Base-by-base conservation (phyloP, 2,797 vertebrate genomes). In the Buceros bicornis region DNA sequence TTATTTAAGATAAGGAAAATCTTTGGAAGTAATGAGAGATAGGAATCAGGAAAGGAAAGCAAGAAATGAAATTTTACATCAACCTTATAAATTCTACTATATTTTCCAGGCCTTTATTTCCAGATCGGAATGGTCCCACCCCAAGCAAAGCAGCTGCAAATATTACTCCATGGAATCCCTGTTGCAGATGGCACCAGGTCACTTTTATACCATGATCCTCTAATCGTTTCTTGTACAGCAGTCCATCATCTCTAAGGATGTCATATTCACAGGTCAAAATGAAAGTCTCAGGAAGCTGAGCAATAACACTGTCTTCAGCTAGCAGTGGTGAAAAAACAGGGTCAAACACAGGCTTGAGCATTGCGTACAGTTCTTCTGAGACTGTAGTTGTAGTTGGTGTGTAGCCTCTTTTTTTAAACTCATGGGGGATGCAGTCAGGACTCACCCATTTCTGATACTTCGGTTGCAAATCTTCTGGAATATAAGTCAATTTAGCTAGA, bases 251-350 rank as follows among this genome's bases (percentile, higher is more conserved):
- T 92, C 98, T 97, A 58, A 99, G 83, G 61, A 98, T 67, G 9
- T 99, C 99, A 12, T 97, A 98, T 92, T 99, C 98, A 58, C 99
- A 99, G 93, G 98, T 99, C 93, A 99, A 96, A 21, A 99, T 74
- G 94, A 99, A 99, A 19, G 98, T 74, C 76, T 98, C 98, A 0
- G 99, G 98, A 17, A 97, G 96, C 16, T 62, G 98, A 54, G 96
- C 61, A 42, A 99, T n/a, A n/a, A 98, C 61, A 1, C 69, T 95
- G 18, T 99, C 98, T 2, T 98, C 98, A 12, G 97, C 98, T 26
- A 99, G 58, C 74, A 99, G 87, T 16, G 98, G 99, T 6, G 98
- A 98, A 74, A 98, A 96, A 35, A 88, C 71, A 0, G 94, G 33
- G 16, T 98, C 94, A 28, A 98, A 79, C 37, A 83, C 0, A 1